Base-by-base conservation (phyloP, 2,888 invertebrate genomes). In the Biston stratarius region DNA sequence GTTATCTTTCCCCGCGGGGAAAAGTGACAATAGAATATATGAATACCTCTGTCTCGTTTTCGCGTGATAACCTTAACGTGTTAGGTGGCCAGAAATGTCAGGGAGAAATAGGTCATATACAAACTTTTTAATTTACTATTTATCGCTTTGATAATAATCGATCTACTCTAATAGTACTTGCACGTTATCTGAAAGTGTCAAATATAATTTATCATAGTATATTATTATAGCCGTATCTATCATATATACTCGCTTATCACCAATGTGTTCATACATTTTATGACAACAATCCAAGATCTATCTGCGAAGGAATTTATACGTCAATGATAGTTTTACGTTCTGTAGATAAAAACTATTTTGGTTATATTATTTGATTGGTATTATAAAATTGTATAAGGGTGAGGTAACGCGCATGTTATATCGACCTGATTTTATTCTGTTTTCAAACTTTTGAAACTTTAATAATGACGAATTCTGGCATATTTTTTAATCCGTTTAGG, bases 291-390 rank as follows among this genome's bases (percentile, higher is more conserved):
- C 33, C 11, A 33, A 48, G n/a, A 52, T 52, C n/a, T 52, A 38
- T 51, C 14, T 36, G 34, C 14, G 14, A 14, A 40, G 52, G 15
- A 38, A 38, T 38, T 53, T 40, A 51, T 53, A 53, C 52, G 38
- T 15, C 14, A 40, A 38, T 14, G 15, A 38, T 38, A 53, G 38
- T 53, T 53, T 14, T 38, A 14, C 38, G 38, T 53, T 15, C 38
- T 38, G 15, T 53, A 53, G 52, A 53, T 53, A 53, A 15, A n/a
- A 36, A 51, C 51, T 59, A 47, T 58, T 24, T 40, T 58, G 12
- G 24, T 48, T n/a, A 44, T 44, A n/a, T 47, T 47, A 47, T 52
- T 67, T 40, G 42, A 57, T 44, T 34, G 34, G n/a, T 34, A 45
- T 45, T 10, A 24, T 55, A 40, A 55, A 40, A 11, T 42, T 42